Conservation (phyloP, 23 tunicate genomes). For the Trididemnum clinides region DNA sequence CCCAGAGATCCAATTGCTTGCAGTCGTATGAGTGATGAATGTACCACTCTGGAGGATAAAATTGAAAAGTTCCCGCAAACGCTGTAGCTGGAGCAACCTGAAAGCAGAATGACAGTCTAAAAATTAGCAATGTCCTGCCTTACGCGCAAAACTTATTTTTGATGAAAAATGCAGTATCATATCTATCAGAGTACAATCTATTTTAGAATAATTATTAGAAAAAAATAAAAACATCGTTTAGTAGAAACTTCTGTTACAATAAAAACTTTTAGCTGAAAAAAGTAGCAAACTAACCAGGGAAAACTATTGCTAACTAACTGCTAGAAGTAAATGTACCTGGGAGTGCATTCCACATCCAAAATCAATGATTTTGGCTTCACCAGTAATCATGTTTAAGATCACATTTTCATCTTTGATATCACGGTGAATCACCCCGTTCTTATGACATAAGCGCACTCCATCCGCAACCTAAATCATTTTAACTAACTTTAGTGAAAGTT, state of each 20-base stretch:
- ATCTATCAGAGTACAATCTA: no score
- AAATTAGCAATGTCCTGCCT: no score
- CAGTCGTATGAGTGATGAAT: conserved; percentile 67
- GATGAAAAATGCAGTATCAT: no score
- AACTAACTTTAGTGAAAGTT: no score
- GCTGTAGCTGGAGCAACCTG: conserved; percentile 74
- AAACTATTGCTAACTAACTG: no score
- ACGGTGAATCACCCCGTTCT: conserved; percentile 85
- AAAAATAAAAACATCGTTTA: neutral
- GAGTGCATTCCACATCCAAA: conserved; percentile 80
- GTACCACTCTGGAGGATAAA: conserved; percentile 95
- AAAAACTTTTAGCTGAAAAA: neutral
- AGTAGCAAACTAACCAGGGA: neutral
- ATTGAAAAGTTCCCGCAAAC: conserved; percentile 90
- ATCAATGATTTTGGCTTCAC: conserved; percentile 89
- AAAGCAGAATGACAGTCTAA: neutral
- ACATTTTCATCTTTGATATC: conserved; percentile 94
- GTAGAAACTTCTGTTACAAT: neutral
- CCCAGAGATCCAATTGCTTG: conserved; percentile 68
- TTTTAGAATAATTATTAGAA: no score
- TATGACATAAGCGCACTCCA: conserved; percentile 77
- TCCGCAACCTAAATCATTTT: conserved; percentile 72
- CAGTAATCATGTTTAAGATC: conserved; percentile 62
- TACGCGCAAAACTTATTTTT: no score
- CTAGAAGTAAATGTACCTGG: no score